These are phyloP conservation scores for Epizoanthus fatuus DNA, from an alignment of 92 coral and sea anemone species.

Conservation along the genomic window DNA sequence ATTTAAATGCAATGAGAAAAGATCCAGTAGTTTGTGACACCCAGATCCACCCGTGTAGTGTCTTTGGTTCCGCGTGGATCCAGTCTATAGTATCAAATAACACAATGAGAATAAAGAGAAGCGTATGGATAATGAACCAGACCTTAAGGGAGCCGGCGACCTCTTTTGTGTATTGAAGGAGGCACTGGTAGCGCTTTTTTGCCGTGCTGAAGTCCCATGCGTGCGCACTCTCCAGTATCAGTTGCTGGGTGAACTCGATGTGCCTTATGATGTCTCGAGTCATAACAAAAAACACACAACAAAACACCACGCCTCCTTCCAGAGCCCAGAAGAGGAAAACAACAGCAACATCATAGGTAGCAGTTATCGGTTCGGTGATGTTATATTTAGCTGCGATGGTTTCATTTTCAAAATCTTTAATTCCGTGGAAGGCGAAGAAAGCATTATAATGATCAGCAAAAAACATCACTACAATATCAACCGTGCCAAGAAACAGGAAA, in stretches of 20 bases:
- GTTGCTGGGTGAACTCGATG: slow-evolving; percentile 64
- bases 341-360: slow-evolving; percentile 12
- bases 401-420: slow-evolving; percentile 44
- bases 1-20: slow-evolving; percentile 65
- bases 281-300: slow-evolving; percentile 67
- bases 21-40: slow-evolving; percentile 58
- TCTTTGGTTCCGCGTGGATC: not conserved
- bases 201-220: slow-evolving; percentile 60
- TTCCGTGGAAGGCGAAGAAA: slow-evolving; percentile 62
- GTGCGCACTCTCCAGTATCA: slow-evolving; percentile 32
- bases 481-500: slow-evolving; percentile 52
- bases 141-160: slow-evolving; percentile 40
- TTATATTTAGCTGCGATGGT: not conserved
- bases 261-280: slow-evolving; percentile 67
- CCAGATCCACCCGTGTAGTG: slow-evolving; percentile 12
- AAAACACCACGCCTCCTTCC: slow-evolving; percentile 50
- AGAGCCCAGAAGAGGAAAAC: slow-evolving; percentile 57
- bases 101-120: slow-evolving; percentile 47
- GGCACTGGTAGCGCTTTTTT: slow-evolving; percentile 61
- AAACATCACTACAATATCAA: slow-evolving; percentile 39
- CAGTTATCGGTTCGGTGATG: not conserved
- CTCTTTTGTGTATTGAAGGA: slow-evolving; percentile 62
- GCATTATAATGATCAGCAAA: slow-evolving; percentile 36
- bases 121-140: slow-evolving; percentile 69
- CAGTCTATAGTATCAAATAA: slow-evolving; percentile 36